These are phyloP conservation scores for Amphilophus citrinellus DNA, from an alignment of 2,113 vertebrate species.

Conservation along the genomic window DNA sequence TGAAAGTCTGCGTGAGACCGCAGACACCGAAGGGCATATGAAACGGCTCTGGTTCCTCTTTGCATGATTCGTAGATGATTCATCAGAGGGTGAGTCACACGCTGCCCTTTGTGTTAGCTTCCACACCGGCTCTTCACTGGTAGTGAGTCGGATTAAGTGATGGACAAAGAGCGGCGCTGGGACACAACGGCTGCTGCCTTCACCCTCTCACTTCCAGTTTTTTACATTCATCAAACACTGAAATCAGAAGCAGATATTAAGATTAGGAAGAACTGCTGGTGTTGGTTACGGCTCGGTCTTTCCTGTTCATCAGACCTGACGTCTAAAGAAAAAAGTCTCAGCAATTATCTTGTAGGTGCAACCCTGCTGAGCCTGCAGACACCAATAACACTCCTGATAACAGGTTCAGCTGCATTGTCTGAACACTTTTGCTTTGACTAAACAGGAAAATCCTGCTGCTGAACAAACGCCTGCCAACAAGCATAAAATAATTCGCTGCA, in stretches of 20 bases:
- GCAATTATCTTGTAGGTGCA: not conserved
- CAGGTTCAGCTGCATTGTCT: not conserved
- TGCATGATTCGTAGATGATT: constrained; percentile 49
- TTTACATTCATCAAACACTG: not conserved
- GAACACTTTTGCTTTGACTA: not conserved
- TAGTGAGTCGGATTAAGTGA: not conserved
- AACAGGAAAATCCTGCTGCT: not conserved
- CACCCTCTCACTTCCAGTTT: not conserved
- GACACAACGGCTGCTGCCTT: not conserved
- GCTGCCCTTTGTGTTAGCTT: not conserved
- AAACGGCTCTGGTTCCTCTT: constrained; percentile 33
- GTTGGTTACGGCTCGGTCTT: not conserved
- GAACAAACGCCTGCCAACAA: not conserved
- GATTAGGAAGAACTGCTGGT: not conserved
- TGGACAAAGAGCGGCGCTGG: not conserved
- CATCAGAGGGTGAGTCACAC: constrained; percentile 42
- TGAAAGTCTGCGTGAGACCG: not conserved
- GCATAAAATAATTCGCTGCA: not conserved
- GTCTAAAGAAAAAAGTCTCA: not conserved
- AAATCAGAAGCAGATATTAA: not conserved
- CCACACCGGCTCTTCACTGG: not conserved
- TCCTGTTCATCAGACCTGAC: not conserved
- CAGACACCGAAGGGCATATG: not conserved
- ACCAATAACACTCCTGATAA: not conserved
- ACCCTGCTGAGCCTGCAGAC: not conserved